Conservation (phyloP, 2,797 vertebrate genomes). For the Hylomyscus alleni region DNA sequence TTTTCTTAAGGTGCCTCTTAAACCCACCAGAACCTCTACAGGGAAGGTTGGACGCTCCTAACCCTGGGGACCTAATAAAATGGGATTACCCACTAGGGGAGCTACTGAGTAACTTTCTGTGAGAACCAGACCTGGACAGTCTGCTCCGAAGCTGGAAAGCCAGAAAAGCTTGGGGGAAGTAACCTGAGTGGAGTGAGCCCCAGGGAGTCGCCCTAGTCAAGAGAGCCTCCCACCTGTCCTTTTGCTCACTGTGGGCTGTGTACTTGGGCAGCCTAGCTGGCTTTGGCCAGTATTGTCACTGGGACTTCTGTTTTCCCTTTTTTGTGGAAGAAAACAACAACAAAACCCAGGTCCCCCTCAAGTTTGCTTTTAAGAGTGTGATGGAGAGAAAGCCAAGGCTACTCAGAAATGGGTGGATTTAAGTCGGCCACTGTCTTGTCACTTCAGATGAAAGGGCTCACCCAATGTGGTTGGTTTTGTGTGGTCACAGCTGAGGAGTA, state of each 20-base stretch:
- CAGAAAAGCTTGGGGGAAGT: too few relatives aligned
- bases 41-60: neutral
- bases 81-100: neutral
- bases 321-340: neutral
- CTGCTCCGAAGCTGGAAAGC: neutral
- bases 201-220: neutral
- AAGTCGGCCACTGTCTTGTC: neutral
- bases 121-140: neutral
- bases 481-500: neutral
- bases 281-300: neutral
- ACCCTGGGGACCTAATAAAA: constrained; percentile 42
- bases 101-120: too few relatives aligned
- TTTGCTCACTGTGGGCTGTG: neutral
- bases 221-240: neutral
- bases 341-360: too few relatives aligned
- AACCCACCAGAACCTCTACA: neutral
- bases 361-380: neutral
- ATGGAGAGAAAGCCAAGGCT: neutral
- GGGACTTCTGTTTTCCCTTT: neutral
- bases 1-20: neutral
- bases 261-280: neutral
- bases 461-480: neutral
- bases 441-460: neutral
- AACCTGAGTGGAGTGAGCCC: neutral
- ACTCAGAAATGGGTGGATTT: neutral